These are phyloP conservation scores for Paraplagusia blochii DNA, from an alignment of 2,113 vertebrate genomes.

Conservation along the genomic window DNA sequence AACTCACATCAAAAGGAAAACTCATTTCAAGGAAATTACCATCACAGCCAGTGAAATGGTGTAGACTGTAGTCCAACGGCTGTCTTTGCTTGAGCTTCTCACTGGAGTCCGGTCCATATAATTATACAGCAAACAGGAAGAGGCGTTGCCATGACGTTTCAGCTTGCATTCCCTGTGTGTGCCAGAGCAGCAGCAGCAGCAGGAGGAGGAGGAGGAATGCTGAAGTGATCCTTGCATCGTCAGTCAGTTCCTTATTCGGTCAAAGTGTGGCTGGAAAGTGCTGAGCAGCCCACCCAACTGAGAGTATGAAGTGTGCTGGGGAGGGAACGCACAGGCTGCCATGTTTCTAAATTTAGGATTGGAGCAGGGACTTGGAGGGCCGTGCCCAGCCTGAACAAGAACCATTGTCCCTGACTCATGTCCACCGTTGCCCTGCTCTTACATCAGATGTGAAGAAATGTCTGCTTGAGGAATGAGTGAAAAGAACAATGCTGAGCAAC, in stretches of 20 bases:
- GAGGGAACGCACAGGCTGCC: conserved; percentile 19
- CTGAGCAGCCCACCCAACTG: conserved; percentile 64
- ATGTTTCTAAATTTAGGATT: conserved; percentile 63
- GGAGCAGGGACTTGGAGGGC: conserved; percentile 47
- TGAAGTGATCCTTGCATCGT: conserved; percentile 26
- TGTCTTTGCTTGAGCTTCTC: too few relatives aligned
- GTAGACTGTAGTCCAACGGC: too few relatives aligned
- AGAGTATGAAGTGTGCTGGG: conserved; percentile 59
- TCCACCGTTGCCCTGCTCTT: conserved; percentile 11
- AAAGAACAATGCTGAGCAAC: neutral
- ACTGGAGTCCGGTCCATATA: conserved; percentile 9
- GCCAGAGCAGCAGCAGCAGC: conserved; percentile 32
- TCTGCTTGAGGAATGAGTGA: neutral
- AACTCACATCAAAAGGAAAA: too few relatives aligned
- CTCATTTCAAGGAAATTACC: too few relatives aligned
- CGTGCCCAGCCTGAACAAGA: conserved; percentile 33
- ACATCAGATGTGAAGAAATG: neutral
- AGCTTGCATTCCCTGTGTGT: conserved; percentile 59
- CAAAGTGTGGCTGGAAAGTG: conserved; percentile 64
- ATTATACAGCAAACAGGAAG: conserved; percentile 26
- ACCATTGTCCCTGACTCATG: conserved; percentile 32
- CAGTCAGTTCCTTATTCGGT: conserved; percentile 71
- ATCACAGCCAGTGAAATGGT: too few relatives aligned
- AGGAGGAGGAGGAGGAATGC: conserved; percentile 32
- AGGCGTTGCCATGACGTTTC: conserved; percentile 50